These are phyloP conservation scores for Sebastes matsubarae DNA, from an alignment of 2,797 vertebrate genomes.

Conservation along the genomic window DNA sequence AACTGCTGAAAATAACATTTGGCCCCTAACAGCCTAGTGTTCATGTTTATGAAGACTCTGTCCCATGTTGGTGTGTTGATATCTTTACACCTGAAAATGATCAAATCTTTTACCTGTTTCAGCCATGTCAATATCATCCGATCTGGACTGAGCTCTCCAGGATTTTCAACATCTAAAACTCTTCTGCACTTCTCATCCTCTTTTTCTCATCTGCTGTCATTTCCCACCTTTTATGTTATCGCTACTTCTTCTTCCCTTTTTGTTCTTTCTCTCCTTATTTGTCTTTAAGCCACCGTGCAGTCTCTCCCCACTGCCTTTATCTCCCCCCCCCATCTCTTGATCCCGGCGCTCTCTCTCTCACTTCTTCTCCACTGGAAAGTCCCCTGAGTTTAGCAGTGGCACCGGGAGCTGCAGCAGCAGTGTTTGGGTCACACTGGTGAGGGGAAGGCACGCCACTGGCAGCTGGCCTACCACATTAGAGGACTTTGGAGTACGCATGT, in stretches of 20 bases:
- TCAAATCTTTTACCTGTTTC: background rate
- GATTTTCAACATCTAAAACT: background rate
- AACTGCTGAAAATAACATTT: background rate
- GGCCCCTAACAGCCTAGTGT: background rate
- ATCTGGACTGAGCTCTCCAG: background rate
- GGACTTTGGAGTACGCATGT: conserved; percentile 53
- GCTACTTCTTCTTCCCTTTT: background rate
- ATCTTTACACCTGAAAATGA: background rate
- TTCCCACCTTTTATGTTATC: background rate
- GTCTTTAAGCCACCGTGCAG: conserved; percentile 4
- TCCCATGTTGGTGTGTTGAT: background rate
- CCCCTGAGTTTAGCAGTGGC: conserved; percentile 67
- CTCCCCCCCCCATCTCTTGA: background rate
- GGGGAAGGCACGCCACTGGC: conserved; percentile 90
- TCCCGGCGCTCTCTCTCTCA: conserved; percentile 22
- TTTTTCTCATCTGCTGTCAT: background rate
- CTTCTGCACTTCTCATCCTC: background rate
- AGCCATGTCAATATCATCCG: background rate
- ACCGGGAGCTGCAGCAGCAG: conserved; percentile 61
- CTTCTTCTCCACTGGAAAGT: conserved; percentile 62
- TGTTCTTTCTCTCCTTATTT: background rate
- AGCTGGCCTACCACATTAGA: conserved; percentile 98
- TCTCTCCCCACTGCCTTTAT: conserved; percentile 1
- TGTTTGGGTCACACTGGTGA: conserved; percentile 78
- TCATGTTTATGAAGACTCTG: background rate